Evolutionary conservation across 2,888 invertebrate genomes (phyloP).

Genomic region (Drosophila niveifrons): DNA sequence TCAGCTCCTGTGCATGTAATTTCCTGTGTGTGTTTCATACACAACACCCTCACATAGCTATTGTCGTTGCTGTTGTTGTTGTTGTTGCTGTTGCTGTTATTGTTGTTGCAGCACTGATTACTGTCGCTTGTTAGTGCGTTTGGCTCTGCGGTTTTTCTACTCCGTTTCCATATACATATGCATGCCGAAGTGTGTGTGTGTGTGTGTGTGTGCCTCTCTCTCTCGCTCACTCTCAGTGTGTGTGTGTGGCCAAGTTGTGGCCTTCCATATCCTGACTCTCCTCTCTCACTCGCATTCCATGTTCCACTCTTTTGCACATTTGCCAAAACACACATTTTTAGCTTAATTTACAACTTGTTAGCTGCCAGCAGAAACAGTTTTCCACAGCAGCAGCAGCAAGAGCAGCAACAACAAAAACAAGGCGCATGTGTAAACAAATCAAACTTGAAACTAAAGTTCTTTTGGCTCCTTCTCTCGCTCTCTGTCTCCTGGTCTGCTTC

Average conservation of each 20-base stretch:
- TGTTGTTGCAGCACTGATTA: conserved; percentile 65
- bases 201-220: conserved; percentile 13
- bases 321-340: conserved; percentile 74
- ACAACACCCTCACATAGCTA: conserved; percentile 21
- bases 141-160: conserved; percentile 71
- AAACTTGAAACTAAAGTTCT: conserved; percentile 72
- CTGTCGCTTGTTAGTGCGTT: conserved; percentile 76
- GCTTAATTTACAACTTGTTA: conserved; percentile 79
- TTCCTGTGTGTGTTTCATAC: conserved; percentile 51
- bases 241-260: conserved; percentile 46
- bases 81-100: conserved; percentile 40
- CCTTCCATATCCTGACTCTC: conserved; percentile 9
- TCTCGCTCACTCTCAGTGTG: conserved; percentile 17
- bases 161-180: conserved; percentile 53
- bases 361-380: conserved; percentile 67
- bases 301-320: conserved; percentile 57
- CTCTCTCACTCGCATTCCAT: neutral
- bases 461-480: neutral
- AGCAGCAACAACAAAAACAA: conserved; percentile 50
- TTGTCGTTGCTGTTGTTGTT: conserved; percentile 23
- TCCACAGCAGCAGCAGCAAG: conserved; percentile 32
- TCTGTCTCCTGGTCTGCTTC: conserved; percentile 12
- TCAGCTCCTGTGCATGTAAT: conserved; percentile 70
- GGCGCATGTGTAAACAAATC: conserved; percentile 74
- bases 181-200: conserved; percentile 25